These are phyloP conservation scores for Calonectris borealis DNA, from an alignment of 2,113 vertebrate genomes.

Conservation along the genomic window DNA sequence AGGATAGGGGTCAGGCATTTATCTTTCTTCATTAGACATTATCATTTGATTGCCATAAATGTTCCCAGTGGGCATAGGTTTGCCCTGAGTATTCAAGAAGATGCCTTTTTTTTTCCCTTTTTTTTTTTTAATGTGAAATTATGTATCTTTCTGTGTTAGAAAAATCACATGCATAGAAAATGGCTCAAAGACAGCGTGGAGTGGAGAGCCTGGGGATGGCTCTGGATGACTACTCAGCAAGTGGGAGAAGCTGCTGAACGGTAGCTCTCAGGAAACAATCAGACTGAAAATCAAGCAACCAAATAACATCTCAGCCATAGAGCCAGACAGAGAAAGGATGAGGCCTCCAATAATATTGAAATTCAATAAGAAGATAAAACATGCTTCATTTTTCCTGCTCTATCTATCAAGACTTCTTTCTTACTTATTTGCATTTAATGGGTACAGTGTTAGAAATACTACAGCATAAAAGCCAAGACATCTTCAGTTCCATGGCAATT, in stretches of 20 bases:
- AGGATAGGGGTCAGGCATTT: background rate
- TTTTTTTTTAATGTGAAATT: background rate
- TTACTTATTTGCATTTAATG: constrained; percentile 85
- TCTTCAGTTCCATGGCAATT: constrained; percentile 84
- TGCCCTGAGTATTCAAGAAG: background rate
- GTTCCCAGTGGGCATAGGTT: background rate
- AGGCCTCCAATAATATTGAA: constrained; percentile 82
- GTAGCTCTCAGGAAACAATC: constrained; percentile 79
- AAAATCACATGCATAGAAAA: background rate
- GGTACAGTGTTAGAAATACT: constrained; percentile 78
- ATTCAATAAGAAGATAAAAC: constrained; percentile 75
- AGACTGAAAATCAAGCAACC: constrained; percentile 87
- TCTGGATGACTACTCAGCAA: background rate
- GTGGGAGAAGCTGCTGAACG: background rate
- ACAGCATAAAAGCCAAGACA: constrained; percentile 74
- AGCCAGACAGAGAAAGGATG: constrained; percentile 85
- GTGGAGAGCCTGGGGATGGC: background rate
- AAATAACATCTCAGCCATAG: constrained; percentile 84
- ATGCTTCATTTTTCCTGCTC: constrained; percentile 78
- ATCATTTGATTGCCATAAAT: background rate
- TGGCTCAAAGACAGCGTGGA: background rate
- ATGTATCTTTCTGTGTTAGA: background rate
- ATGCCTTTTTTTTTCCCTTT: no score
- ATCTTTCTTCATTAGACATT: background rate
- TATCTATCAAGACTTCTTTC: constrained; percentile 81